Conservation (phyloP, 2,888 invertebrate species). For the Cataglyphis cursor region DNA sequence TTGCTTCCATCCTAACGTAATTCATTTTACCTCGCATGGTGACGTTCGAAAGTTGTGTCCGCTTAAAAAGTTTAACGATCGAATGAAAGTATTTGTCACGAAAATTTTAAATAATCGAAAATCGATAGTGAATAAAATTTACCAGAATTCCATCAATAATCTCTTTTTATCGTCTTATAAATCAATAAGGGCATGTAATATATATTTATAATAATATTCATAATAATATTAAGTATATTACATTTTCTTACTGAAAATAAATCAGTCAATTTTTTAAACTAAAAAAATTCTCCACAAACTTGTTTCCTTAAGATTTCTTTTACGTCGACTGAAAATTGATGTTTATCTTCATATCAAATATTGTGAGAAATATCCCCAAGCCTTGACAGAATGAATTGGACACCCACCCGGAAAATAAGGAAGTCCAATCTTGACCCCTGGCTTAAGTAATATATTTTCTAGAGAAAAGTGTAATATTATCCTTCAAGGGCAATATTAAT, state of each 20-base stretch:
- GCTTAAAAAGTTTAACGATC: conserved; percentile 16
- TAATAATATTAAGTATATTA: not conserved
- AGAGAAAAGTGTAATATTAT: not conserved
- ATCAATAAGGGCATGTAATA: not conserved
- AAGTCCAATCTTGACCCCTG: not conserved
- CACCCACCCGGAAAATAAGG: not conserved
- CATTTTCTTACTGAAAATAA: not conserved
- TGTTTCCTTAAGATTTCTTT: not conserved
- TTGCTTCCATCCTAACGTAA: conserved; percentile 24
- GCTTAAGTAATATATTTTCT: not conserved
- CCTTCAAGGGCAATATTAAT: not conserved
- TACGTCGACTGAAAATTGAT: not conserved
- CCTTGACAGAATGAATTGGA: not conserved
- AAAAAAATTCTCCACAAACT: not conserved
- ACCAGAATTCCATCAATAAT: conserved; percentile 15
- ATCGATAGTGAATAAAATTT: not conserved
- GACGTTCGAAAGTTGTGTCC: conserved; percentile 31
- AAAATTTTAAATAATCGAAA: conserved; percentile 2
- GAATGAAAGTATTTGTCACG: not conserved
- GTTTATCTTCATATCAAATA: not conserved
- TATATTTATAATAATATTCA: not conserved
- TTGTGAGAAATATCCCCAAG: conserved; percentile 4
- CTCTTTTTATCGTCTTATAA: not conserved
- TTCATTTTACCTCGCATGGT: conserved; percentile 26
- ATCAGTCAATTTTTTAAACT: not conserved